phyloP scores from a whole-genome alignment of 2,888 invertebrate species.

The Dryobota labecula region DNA sequence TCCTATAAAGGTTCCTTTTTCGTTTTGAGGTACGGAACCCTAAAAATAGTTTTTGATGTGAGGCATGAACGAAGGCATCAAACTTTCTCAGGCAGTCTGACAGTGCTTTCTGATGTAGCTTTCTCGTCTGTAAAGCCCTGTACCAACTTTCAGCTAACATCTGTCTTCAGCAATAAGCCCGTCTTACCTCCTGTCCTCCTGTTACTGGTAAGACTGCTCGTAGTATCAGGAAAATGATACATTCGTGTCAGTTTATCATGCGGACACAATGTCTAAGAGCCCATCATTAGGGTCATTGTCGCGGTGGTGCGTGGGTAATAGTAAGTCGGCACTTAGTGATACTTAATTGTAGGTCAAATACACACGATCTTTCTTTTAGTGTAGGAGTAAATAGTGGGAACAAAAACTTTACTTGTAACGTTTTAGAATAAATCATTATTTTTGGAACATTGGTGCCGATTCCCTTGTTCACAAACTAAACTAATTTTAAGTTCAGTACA shows the following conservation, averaged over 20 bases:
- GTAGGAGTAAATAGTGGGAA: neutral
- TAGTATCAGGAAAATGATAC: neutral
- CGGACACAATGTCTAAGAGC: conserved; percentile 21
- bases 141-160: conserved; percentile 8
- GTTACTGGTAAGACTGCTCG: too few relatives aligned
- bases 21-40: too few relatives aligned
- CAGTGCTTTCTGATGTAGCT: conserved; percentile 6
- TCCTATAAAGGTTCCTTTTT: too few relatives aligned
- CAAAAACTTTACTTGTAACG: conserved; percentile 3
- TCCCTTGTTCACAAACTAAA: too few relatives aligned
- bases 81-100: conserved; percentile 18
- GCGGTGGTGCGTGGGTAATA: too few relatives aligned
- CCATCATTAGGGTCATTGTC: conserved; percentile 53
- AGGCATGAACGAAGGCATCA: neutral
- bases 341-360: conserved; percentile 36
- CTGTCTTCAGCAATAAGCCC: conserved; percentile 3
- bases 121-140: neutral
- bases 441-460: neutral
- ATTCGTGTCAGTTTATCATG: neutral
- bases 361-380: neutral
- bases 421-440: neutral
- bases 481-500: too few relatives aligned
- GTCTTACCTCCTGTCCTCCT: neutral
- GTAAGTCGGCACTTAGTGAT: conserved; percentile 3
- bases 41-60: neutral